Conservation (phyloP, 64 coral and sea anemone genomes). For the Montipora cactus region DNA sequence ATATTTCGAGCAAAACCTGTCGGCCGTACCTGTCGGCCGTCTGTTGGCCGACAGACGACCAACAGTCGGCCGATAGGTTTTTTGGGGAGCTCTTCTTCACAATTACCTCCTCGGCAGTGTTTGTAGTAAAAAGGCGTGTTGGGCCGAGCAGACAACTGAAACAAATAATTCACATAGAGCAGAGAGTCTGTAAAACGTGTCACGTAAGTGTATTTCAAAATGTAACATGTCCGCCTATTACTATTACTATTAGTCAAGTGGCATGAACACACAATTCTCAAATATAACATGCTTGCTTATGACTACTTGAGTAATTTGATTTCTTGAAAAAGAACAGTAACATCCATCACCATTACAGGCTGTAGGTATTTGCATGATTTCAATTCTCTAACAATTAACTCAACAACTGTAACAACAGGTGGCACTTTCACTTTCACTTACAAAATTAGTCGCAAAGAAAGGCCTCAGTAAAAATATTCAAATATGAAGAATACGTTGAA, state of each 20-base stretch:
- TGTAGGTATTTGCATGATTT: background rate
- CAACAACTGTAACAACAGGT: conserved; percentile 3
- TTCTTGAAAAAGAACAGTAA: conserved; percentile 15
- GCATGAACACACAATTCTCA: background rate
- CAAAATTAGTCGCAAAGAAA: background rate
- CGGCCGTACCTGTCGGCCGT: no score
- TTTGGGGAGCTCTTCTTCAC: no score
- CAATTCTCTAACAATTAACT: conserved; percentile 13
- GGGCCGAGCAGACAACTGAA: no score
- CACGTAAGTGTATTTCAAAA: background rate
- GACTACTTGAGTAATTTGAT: background rate
- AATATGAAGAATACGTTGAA: background rate
- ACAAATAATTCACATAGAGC: background rate
- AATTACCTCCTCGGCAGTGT: no score
- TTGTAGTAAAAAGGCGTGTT: no score
- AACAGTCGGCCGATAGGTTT: no score
- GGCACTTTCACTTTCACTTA: background rate
- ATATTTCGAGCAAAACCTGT: no score
- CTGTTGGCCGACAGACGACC: no score
- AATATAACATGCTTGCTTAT: background rate
- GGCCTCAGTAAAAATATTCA: conserved; percentile 12
- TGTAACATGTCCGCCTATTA: no score
- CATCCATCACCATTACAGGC: background rate
- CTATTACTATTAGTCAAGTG: background rate
- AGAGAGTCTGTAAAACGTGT: background rate